These are phyloP conservation scores for Aphelenchoides besseyi DNA, from an alignment of 1,140 invertebrate species.

Conservation along the genomic window DNA sequence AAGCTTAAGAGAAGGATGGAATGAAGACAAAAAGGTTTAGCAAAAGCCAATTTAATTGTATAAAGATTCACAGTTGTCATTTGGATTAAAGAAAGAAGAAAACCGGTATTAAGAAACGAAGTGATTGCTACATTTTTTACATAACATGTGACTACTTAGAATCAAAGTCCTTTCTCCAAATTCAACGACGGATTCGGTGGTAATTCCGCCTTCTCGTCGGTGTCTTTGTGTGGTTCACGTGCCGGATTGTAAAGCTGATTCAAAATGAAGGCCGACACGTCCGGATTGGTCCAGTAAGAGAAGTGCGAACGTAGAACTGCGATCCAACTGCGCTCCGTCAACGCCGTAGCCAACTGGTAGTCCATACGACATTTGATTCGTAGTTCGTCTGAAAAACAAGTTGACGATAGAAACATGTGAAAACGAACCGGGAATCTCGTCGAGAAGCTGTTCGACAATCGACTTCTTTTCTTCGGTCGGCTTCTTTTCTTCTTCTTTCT, in stretches of 20 bases:
- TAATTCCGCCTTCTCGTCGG: neutral
- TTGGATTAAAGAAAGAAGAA: too few species aligned
- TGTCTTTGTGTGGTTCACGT: neutral
- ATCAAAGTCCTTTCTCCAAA: too few species aligned
- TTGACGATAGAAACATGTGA: neutral
- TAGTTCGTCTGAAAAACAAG: constrained; percentile 16
- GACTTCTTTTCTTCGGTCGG: constrained; percentile 15
- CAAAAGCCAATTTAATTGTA: too few species aligned
- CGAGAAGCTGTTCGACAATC: neutral
- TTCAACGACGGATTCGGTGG: neutral
- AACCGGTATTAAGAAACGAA: too few species aligned
- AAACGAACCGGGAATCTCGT: constrained; percentile 13
- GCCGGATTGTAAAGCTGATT: constrained; percentile 16
- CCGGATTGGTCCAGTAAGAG: constrained; percentile 24
- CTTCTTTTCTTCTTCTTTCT: constrained; percentile 24
- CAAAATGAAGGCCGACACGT: constrained; percentile 12
- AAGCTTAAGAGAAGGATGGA: too few species aligned
- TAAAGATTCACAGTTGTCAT: too few species aligned
- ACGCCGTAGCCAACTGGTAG: constrained; percentile 27
- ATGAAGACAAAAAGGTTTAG: too few species aligned
- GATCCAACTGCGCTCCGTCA: constrained; percentile 18
- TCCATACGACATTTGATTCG: neutral
- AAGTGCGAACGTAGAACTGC: neutral
- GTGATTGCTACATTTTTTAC: too few species aligned
- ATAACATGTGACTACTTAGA: too few species aligned